Conservation (phyloP, 2,113 vertebrate genomes). For the Vidua macroura region DNA sequence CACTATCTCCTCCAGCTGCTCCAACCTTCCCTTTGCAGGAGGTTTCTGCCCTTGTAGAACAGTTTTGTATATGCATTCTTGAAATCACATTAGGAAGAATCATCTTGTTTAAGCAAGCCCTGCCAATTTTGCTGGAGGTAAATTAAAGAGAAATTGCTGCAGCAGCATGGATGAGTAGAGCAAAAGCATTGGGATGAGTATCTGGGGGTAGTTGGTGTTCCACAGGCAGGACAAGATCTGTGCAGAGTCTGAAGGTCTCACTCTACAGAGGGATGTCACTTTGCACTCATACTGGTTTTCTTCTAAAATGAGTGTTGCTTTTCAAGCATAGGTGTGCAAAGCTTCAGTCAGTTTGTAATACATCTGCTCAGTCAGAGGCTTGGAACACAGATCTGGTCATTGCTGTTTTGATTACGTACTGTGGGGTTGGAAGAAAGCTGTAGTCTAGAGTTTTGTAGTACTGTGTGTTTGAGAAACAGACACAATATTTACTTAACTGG, state of each 20-base stretch:
- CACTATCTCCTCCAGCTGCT: neutral
- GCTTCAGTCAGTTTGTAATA: neutral
- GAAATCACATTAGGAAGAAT: neutral
- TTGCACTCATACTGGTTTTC: neutral
- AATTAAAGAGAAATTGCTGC: neutral
- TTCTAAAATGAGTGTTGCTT: neutral
- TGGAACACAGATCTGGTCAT: neutral
- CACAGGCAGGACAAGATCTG: neutral
- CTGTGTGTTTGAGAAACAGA: neutral
- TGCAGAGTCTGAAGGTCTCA: neutral
- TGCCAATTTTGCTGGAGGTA: neutral
- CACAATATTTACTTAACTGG: neutral
- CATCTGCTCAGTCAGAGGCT: neutral
- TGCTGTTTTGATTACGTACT: neutral
- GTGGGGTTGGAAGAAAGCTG: neutral
- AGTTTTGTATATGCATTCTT: neutral
- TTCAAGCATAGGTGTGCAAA: neutral
- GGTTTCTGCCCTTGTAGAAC: neutral
- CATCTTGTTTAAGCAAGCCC: neutral
- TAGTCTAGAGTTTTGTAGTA: neutral
- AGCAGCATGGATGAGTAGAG: neutral
- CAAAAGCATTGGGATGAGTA: neutral
- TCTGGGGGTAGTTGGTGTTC: neutral
- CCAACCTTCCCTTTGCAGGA: neutral
- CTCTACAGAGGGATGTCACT: neutral